Base-by-base conservation (phyloP, 2,888 invertebrate genomes). In the Drosophila maculinotata region DNA sequence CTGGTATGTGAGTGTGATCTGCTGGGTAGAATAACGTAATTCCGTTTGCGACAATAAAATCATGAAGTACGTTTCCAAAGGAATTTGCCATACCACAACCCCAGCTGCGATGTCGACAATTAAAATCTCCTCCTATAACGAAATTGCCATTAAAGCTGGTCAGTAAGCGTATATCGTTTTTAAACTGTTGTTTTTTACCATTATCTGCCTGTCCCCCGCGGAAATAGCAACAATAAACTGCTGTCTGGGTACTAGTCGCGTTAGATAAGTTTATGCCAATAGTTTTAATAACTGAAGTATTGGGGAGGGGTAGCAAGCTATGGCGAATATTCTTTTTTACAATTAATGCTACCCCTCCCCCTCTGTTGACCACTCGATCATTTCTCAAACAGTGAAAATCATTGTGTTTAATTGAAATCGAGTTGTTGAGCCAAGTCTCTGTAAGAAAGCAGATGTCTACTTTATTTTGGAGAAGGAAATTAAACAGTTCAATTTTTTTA, bases 221-320 rank as follows among this genome's bases (percentile, higher is more conserved):
- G 10, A 30, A 9, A 9, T 30, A 30, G 23, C 23, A 23, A 6
- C n/a, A n/a, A n/a, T n/a, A n/a, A n/a, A n/a, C n/a, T n/a, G n/a
- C n/a, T n/a, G n/a, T n/a, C n/a, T 30, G 30, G 30, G 30, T 30
- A 30, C n/a, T n/a, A 30, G 30, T 30, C n/a, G 33, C n/a, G 33
- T 12, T 14, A 33, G 12, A 33, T 7, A 33, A 7, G 33, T 14
- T 14, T 7, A 33, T 33, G 12, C 14, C 33, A 33, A 33, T 33
- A 6, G 14, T 12, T 33, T 33, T 12, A 4, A 33, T 12, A 6
- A 33, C 12, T 33, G n/a, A 12, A 12, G 33, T 33, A 12, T n/a
- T 33, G 12, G 33, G 33, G 5, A 33, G 33, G 33, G 28, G 28
- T 30, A 30, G 28, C 28, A 30, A n/a, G n/a, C n/a, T n/a, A n/a